Conservation (phyloP, 2,113 vertebrate species). For the Tretioscincus oriximinensis region DNA sequence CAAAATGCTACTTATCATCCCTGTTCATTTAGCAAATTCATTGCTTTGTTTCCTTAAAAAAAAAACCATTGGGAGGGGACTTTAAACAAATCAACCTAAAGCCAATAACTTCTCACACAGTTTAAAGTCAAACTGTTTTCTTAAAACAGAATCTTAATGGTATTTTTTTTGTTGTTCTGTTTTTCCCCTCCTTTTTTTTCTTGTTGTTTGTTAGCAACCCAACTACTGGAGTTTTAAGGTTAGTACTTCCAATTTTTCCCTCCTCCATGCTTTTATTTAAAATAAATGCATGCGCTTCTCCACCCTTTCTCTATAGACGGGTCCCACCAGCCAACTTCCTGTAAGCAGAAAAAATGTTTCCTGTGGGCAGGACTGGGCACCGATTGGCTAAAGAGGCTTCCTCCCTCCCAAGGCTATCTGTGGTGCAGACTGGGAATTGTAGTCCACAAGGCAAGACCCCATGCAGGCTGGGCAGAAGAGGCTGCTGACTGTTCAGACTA, state of each 20-base stretch:
- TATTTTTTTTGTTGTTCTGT: constrained; percentile 65
- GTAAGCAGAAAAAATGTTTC: no score
- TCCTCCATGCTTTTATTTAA: constrained; percentile 48
- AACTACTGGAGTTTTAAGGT: constrained; percentile 99
- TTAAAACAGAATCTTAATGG: constrained; percentile 61
- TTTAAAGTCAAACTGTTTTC: constrained; percentile 29
- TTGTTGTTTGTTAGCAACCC: constrained; percentile 82
- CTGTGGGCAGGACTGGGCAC: no score
- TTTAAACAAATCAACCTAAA: constrained; percentile 18
- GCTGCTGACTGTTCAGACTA: no score
- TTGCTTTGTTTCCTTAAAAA: not conserved
- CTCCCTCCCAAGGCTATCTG: no score
- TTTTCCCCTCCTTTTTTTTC: constrained; percentile 65
- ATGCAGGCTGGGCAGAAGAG: no score
- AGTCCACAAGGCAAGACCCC: no score
- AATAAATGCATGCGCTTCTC: constrained; percentile 68
- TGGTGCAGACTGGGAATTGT: no score
- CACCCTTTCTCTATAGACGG: constrained; percentile 12
- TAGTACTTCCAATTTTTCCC: constrained; percentile 78
- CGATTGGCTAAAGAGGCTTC: no score
- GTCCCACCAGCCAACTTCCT: no score
- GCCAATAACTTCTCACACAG: constrained; percentile 9
- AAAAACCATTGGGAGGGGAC: constrained; percentile 37
- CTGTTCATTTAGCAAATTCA: constrained; percentile 14
- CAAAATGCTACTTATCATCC: not conserved